phyloP scores from a whole-genome alignment of 1,140 invertebrate genomes.

The Holotrichia oblita region DNA sequence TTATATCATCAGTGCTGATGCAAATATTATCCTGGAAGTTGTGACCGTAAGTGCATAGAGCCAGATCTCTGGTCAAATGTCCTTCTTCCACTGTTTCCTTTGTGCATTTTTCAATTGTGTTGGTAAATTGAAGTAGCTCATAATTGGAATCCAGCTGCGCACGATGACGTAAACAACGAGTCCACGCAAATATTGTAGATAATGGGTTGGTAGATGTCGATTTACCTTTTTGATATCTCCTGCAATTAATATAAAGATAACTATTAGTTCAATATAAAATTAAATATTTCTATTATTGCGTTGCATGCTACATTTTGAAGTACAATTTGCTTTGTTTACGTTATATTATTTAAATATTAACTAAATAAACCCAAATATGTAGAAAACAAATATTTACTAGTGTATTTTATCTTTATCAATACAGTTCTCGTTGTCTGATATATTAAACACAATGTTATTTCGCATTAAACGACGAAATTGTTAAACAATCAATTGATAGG shows the following conservation, averaged over 20 bases:
- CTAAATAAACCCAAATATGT: too few relatives aligned
- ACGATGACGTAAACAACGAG: constrained; percentile 87
- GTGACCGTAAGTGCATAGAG: constrained; percentile 91
- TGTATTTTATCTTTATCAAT: too few relatives aligned
- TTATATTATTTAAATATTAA: too few relatives aligned
- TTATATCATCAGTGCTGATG: constrained; percentile 47
- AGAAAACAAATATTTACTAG: too few relatives aligned
- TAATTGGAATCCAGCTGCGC: constrained; percentile 90
- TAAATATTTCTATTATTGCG: not conserved
- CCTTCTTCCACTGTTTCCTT: constrained; percentile 92
- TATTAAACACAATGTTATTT: too few relatives aligned
- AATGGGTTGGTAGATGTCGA: constrained; percentile 97
- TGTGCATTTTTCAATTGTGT: constrained; percentile 87
- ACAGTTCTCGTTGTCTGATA: too few relatives aligned
- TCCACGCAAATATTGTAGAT: constrained; percentile 98
- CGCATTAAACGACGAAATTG: not conserved
- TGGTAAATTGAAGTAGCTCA: constrained; percentile 77
- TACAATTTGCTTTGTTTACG: too few relatives aligned
- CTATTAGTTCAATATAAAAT: not conserved
- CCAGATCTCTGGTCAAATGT: constrained; percentile 96
- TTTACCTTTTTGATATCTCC: constrained; percentile 88
- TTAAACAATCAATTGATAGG: constrained; percentile 1
- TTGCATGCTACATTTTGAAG: not conserved
- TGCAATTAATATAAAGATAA: constrained; percentile 33
- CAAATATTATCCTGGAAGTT: constrained; percentile 45